Base-by-base conservation (phyloP, 2,888 invertebrate species). In the Rhamphomyia laevipes region DNA sequence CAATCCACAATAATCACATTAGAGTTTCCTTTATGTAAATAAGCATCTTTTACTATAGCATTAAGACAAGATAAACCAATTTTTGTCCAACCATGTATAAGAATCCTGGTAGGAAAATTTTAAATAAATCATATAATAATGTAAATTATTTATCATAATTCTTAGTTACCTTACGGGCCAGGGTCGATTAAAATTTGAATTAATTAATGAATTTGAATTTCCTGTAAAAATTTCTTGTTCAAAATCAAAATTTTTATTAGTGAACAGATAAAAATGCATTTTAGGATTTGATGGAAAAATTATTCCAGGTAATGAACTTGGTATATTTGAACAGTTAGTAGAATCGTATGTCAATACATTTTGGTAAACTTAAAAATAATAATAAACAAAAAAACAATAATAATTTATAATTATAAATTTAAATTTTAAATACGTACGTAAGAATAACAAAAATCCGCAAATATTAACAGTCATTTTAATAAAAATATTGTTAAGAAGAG, bases 61-160 rank as follows among this genome's bases (percentile, higher is more conserved):
- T 65, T 67, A n/a, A 61, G 63, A 50, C 65, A 63, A n/a, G 56
- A 51, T 2, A 50, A 56, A 47, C 63, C 59, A 42, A 55, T 60
- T n/a, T 65, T 65, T 6, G 63, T 57, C 65, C 65, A 65, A 16
- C 65, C 65, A n/a, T n/a, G n/a, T n/a, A n/a, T n/a, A n/a, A n/a
- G n/a, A n/a, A n/a, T n/a, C n/a, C n/a, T n/a, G 46, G 30, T 33
- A 30, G 6, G 11, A 9, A 30, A 11, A 30, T 9, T 9, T n/a
- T 11, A 30, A 30, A 30, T 33, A 6, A 35, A 35, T n/a, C 13
- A 33, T n/a, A 35, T n/a, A n/a, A 3, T 35, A n/a, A 35, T 35
- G 15, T 2, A 35, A 9, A n/a, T 33, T 11, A 13, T 7, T 13
- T 4, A 7, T 7, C 10, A 13, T 4, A 9, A 6, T 30, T 9